Conservation (phyloP, 2,113 vertebrate species). For the Micronycteris hirsuta region DNA sequence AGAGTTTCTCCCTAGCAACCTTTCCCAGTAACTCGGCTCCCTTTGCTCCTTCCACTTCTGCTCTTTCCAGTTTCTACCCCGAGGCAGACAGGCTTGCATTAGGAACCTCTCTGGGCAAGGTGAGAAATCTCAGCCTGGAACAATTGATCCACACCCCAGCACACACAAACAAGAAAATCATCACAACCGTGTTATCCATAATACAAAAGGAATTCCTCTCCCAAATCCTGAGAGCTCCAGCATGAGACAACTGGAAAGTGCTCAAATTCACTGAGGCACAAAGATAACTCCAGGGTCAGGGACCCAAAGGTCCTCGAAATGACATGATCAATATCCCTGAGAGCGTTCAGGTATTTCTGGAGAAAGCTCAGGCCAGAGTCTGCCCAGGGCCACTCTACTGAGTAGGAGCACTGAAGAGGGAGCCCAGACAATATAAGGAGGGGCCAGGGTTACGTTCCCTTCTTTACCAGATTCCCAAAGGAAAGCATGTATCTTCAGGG, state of each 20-base stretch:
- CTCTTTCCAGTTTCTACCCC: background rate
- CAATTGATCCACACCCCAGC: background rate
- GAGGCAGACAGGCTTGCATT: background rate
- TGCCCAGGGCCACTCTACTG: background rate
- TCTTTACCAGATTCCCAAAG: background rate
- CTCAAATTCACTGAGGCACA: background rate
- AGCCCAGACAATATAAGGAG: background rate
- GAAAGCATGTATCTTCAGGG: background rate
- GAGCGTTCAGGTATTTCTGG: background rate
- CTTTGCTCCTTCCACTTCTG: too few relatives aligned
- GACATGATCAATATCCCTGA: background rate
- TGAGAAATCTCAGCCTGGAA: background rate
- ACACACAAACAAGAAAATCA: background rate
- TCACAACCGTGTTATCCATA: background rate
- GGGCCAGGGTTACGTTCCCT: background rate
- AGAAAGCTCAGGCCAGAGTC: background rate
- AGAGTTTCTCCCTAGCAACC: background rate
- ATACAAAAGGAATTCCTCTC: background rate
- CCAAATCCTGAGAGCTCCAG: background rate
- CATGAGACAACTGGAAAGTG: background rate
- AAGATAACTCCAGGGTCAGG: background rate
- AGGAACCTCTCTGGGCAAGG: background rate
- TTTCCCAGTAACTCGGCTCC: background rate
- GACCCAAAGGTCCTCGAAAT: background rate
- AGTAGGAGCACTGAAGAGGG: background rate